Conservation (phyloP, 2,888 invertebrate species). For the Protonemura montana region DNA sequence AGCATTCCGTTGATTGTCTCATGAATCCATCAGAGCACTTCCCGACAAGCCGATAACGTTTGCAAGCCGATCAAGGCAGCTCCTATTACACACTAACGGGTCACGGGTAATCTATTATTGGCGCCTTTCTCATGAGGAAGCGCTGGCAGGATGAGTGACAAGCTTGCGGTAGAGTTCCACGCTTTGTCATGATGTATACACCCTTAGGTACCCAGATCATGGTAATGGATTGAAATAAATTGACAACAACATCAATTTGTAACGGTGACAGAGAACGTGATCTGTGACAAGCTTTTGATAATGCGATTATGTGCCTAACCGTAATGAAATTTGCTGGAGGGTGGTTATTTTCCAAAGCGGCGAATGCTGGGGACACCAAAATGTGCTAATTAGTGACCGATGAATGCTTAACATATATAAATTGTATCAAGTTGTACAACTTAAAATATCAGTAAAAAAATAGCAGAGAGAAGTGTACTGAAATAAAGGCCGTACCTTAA, state of each 20-base stretch:
- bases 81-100: neutral
- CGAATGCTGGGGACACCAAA: neutral
- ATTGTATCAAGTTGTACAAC: neutral
- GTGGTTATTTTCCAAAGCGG: neutral
- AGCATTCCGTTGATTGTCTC: neutral
- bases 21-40: neutral
- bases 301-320: neutral
- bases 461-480: too few relatives aligned
- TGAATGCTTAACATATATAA: neutral
- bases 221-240: conserved; percentile 5
- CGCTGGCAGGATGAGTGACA: neutral
- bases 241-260: neutral
- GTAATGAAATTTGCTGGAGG: neutral
- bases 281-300: neutral
- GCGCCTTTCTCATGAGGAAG: neutral
- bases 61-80: neutral
- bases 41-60: neutral
- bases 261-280: neutral
- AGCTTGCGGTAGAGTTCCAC: neutral
- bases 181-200: neutral
- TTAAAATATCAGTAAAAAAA: too few relatives aligned
- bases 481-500: too few relatives aligned
- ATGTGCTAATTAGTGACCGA: neutral
- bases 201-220: neutral
- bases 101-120: neutral